Evolutionary conservation across 2,113 vertebrate genomes (phyloP).

Genomic region (Mirounga angustirostris): DNA sequence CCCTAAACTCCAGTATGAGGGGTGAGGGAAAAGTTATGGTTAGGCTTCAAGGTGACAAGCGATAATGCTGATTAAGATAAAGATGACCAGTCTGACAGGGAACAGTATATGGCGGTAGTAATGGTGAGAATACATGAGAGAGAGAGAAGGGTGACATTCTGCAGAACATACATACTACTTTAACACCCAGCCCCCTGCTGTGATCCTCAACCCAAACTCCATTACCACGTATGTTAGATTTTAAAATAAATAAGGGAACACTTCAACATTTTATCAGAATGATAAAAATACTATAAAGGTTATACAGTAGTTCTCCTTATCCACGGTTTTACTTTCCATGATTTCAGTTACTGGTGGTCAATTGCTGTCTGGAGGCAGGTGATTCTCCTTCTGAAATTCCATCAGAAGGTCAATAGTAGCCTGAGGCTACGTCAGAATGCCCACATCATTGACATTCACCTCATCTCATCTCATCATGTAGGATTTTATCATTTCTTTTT

Average conservation of each 20-base stretch:
- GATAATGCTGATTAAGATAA: neutral
- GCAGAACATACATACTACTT: neutral
- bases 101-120: neutral
- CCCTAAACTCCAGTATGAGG: neutral
- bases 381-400: neutral
- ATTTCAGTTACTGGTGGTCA: neutral
- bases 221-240: neutral
- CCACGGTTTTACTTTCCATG: neutral
- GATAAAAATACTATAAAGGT: neutral
- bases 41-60: neutral
- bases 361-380: neutral
- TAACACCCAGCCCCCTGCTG: neutral
- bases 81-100: neutral
- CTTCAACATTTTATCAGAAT: neutral
- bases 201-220: fast-evolving
- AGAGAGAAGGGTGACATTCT: neutral
- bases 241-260: neutral
- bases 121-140: fast-evolving
- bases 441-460: neutral
- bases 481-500: neutral
- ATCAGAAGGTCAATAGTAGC: neutral
- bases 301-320: neutral
- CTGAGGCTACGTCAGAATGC: too few species aligned
- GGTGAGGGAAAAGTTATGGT: neutral
- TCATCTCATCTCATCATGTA: neutral